Evolutionary conservation across 2,797 vertebrate genomes (phyloP).

Genomic region (Sarcophilus harrisii): DNA sequence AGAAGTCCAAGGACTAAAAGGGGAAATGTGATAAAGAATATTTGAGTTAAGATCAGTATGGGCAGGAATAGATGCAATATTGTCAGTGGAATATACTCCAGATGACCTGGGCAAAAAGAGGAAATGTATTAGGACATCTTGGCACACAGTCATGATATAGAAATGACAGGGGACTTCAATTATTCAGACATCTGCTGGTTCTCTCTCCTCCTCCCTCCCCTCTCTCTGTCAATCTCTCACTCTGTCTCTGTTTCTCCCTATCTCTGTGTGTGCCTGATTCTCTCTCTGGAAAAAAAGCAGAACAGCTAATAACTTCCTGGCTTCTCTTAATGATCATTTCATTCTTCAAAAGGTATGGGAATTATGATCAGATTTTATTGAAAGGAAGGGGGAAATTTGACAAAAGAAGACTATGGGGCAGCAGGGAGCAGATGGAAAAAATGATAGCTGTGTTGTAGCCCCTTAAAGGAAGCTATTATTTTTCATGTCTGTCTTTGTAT

Average conservation of each 20-base stretch:
- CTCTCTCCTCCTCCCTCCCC: background rate
- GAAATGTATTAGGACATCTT: background rate
- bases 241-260: no score
- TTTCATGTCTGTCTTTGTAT: background rate
- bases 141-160: background rate
- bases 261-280: no score
- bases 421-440: background rate
- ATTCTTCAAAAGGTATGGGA: background rate
- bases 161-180: background rate
- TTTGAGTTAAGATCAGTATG: background rate
- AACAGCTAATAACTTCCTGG: background rate
- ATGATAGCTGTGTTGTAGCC: background rate
- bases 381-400: background rate
- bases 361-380: background rate
- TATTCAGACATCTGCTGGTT: background rate
- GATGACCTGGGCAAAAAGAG: background rate
- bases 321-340: background rate
- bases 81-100: background rate
- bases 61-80: background rate
- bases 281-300: background rate
- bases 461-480: background rate
- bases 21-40: background rate
- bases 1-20: background rate
- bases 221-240: background rate
- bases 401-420: background rate